These are phyloP conservation scores for Podargus strigoides DNA, from an alignment of 2,797 vertebrate species.

Conservation along the genomic window DNA sequence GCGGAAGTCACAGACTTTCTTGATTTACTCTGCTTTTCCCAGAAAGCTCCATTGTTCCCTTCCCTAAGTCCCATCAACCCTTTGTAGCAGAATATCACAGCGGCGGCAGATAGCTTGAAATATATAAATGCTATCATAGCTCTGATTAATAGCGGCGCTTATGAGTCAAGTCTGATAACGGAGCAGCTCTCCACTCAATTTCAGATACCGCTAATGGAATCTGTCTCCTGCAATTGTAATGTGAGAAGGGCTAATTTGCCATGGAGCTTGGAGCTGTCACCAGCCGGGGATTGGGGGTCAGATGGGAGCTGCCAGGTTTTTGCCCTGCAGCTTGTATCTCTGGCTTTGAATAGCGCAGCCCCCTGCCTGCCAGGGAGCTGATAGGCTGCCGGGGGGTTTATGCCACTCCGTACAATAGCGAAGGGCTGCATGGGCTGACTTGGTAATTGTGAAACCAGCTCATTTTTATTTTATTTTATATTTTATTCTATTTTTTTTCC, in stretches of 20 bases:
- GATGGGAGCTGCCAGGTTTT: slow-evolving; percentile 99
- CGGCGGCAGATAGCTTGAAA: slow-evolving; percentile 99
- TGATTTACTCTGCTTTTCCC: slow-evolving; percentile 99
- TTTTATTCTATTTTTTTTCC: slow-evolving; percentile 23
- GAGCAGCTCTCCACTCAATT: slow-evolving; percentile 99
- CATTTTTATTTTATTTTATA: slow-evolving; percentile 82
- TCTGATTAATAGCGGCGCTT: slow-evolving; percentile 99
- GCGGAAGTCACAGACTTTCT: slow-evolving; percentile 89
- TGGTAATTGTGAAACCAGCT: slow-evolving; percentile 98
- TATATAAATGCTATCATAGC: slow-evolving; percentile 99
- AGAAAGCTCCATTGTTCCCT: slow-evolving; percentile 99
- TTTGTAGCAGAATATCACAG: slow-evolving; percentile 99
- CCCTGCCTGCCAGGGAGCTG: slow-evolving; percentile 99
- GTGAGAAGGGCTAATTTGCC: slow-evolving; percentile 99
- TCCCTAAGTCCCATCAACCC: slow-evolving; percentile 99
- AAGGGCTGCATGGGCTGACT: slow-evolving; percentile 97
- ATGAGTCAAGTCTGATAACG: slow-evolving; percentile 99
- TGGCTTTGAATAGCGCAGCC: slow-evolving; percentile 99
- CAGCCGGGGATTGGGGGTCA: slow-evolving; percentile 99
- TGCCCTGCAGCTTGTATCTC: slow-evolving; percentile 99
- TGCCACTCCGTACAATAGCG: slow-evolving; percentile 98
- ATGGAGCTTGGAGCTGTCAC: slow-evolving; percentile 99
- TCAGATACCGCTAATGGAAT: slow-evolving; percentile 99
- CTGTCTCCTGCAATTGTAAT: slow-evolving; percentile 99
- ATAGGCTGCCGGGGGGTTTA: slow-evolving; percentile 99